Evolutionary conservation across 1,140 invertebrate genomes (phyloP).

Genomic region (Dysdera silvatica): DNA sequence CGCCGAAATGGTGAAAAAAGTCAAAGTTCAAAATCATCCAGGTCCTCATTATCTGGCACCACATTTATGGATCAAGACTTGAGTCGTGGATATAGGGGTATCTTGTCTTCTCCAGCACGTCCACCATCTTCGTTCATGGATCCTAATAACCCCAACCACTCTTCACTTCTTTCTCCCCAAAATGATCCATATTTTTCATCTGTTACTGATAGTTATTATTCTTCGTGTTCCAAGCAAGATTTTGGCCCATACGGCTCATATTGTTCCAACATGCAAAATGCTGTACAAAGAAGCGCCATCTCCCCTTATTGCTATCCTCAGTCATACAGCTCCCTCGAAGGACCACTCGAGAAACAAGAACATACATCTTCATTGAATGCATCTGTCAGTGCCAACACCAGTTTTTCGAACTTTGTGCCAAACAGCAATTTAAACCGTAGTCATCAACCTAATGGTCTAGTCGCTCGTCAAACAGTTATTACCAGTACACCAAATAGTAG

Average conservation of each 20-base stretch:
- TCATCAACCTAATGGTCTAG: conserved; percentile 25
- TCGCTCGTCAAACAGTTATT: conserved; percentile 24
- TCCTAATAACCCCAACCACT: conserved; percentile 16
- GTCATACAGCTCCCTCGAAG: conserved; percentile 17
- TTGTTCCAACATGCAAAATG: conserved; percentile 19
- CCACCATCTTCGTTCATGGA: conserved; percentile 28
- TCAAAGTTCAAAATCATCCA: conserved; percentile 22
- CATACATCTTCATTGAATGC: conserved; percentile 9
- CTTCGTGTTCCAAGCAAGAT: conserved; percentile 25
- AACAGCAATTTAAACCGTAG: conserved; percentile 25
- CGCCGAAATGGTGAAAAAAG: conserved; percentile 21
- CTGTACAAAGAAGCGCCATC: conserved; percentile 22
- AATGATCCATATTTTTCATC: conserved; percentile 29
- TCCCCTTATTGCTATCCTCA: conserved; percentile 28
- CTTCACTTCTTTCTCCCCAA: conserved; percentile 21
- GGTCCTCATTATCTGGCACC: conserved; percentile 2
- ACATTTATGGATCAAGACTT: conserved; percentile 29
- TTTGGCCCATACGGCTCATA: conserved; percentile 28
- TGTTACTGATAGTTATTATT: conserved; percentile 27
- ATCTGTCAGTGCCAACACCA: conserved; percentile 23
- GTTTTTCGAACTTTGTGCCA: conserved; percentile 28
- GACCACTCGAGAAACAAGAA: conserved; percentile 2
- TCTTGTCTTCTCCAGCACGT: conserved; percentile 24
- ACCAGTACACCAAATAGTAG: conserved; percentile 24
- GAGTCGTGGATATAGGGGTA: conserved; percentile 17